Evolutionary conservation across 2,113 vertebrate genomes (phyloP), one percentile per base, ranked within the genome.

Genomic region (Helogale parvula): DNA sequence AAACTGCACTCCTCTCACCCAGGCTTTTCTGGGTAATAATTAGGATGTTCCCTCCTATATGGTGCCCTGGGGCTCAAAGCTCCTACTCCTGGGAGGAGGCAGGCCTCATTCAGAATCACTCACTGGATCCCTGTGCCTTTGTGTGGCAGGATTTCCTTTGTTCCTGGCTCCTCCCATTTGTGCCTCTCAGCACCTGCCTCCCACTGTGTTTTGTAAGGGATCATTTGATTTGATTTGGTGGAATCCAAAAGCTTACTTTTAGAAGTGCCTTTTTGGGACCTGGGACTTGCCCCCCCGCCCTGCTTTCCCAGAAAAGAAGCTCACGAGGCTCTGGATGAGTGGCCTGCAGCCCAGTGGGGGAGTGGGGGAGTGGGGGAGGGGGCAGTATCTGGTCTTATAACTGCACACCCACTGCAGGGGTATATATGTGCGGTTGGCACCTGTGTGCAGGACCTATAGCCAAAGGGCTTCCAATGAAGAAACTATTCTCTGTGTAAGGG

Each of bases 21-120:
- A 33, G n/a, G 76, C 66, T 90, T 94, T 72, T 91, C 65, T 86
- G 66, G 47, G 29, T 83, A 90, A 88, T 94, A 94, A 94, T 86
- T 86, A 87, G 69, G 72, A 69, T 85, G 74, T 57, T 54, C 38
- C 88, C 57, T 45, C 17, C 41, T 27, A 6, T 29, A 2, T 35
- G 31, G 27, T 87, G 38, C 84, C 68, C n/a, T 60, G 52, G 57
- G 71, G 74, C 47, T 77, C 66, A 41, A 9, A 47, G 25, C 33
- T 41, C 27, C 27, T 0, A 17, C 29, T 94, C 83, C 33, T 15
- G 69, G 54, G 87, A 77, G 84, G 65, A 93, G 84, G 31, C 57
- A n/a, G n/a, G 11, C 31, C 33, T 82, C 81, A 77, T 85, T 97
- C 69, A 94, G 63, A 94, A 63, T 88, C 81, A 88, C 63, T 92